A percentile compares a stretch with the other conserved stretches of the same genome.
Conservation (phyloP, 2,113 vertebrate genomes). For the Nematolebias whitei region DNA sequence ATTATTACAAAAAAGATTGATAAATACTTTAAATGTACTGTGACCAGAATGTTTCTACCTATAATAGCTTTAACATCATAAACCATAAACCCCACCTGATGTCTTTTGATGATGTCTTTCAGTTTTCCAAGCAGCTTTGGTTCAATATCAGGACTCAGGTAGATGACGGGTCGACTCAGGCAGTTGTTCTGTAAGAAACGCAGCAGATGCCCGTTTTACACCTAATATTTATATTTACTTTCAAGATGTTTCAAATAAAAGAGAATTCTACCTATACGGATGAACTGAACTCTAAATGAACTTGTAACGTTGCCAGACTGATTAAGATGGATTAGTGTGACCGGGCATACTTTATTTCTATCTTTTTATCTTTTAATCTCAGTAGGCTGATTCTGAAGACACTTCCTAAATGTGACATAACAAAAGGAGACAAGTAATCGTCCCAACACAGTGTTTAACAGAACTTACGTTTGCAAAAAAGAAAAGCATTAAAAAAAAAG, state of each 20-base stretch:
- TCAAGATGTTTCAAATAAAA: background rate
- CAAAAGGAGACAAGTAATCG: background rate
- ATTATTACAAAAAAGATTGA: background rate
- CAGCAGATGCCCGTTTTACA: background rate
- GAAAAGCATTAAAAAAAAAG: background rate
- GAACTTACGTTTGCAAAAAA: background rate
- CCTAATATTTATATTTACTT: background rate
- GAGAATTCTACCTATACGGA: background rate
- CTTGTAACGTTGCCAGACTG: slow-evolving; percentile 19
- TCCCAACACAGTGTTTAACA: background rate
- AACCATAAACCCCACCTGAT: slow-evolving; percentile 83
- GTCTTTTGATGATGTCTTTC: slow-evolving; percentile 96
- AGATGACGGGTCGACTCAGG: slow-evolving; percentile 92
- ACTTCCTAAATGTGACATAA: background rate
- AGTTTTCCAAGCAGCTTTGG: slow-evolving; percentile 92
- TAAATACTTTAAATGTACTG: too few species aligned
- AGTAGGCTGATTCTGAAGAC: slow-evolving; percentile 9
- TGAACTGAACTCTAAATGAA: slow-evolving; percentile 6
- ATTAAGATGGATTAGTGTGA: slow-evolving; percentile 24
- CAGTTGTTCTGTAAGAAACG: slow-evolving; percentile 87
- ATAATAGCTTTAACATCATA: background rate
- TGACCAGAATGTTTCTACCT: too few species aligned
- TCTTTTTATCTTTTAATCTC: slow-evolving; percentile 6
- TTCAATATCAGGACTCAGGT: slow-evolving; percentile 92
- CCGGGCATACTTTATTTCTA: background rate